phyloP scores from a whole-genome alignment of 2,797 vertebrate species.

The Babyrousa celebensis region DNA sequence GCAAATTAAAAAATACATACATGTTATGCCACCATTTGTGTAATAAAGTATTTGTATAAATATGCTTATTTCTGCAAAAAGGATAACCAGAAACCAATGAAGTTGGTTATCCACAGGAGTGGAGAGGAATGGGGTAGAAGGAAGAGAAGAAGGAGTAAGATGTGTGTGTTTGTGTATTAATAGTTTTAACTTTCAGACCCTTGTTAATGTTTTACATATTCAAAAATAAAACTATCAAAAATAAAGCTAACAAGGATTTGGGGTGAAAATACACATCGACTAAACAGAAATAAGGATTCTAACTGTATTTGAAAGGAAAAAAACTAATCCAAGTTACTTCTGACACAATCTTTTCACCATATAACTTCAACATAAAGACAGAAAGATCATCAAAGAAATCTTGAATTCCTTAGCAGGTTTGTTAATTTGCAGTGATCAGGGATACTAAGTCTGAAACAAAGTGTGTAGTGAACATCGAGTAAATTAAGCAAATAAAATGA shows the following conservation, averaged over 20 bases:
- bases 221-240: conserved; percentile 32
- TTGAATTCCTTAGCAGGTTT: conserved; percentile 11
- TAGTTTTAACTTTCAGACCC: conserved; percentile 40
- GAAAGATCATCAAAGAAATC: conserved; percentile 59
- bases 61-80: conserved; percentile 57
- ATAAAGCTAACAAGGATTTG: background rate
- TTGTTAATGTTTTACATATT: conserved; percentile 29
- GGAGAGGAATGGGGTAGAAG: background rate
- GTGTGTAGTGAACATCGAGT: background rate
- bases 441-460: conserved; percentile 39
- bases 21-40: background rate
- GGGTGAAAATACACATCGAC: conserved; percentile 11
- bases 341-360: background rate
- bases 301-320: conserved; percentile 16
- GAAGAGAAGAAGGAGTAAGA: background rate
- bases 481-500: background rate
- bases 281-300: conserved; percentile 30
- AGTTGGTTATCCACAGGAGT: background rate
- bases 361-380: conserved; percentile 17
- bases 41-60: background rate
- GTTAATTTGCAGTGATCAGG: background rate
- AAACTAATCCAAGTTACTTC: conserved; percentile 42
- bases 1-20: background rate
- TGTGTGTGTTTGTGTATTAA: background rate
- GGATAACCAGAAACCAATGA: conserved; percentile 8